Base-by-base conservation (phyloP, 2,888 invertebrate genomes). In the Synanthedon myopaeformis region DNA sequence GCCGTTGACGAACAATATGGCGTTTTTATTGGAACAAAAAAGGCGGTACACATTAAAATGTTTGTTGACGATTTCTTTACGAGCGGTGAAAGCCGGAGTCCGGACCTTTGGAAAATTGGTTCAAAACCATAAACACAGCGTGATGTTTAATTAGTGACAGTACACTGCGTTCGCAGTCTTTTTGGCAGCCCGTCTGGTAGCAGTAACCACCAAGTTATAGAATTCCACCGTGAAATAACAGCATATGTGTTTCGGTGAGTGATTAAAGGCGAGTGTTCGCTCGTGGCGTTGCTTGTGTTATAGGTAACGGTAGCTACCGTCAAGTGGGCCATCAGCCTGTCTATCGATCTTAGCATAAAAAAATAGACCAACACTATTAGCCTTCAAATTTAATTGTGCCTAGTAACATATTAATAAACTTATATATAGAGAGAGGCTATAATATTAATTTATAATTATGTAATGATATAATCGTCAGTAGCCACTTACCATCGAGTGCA, bases 11-110 rank as follows among this genome's bases (percentile, higher is more conserved):
- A 61, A 66, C 70, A 66, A 62, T 69, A 67, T 59, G 62, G 60
- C 61, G 58, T n/a, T 66, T 79, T 82, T 83, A 83, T 80, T 84
- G 72, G 69, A 65, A 77, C 79, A 82, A 84, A 83, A 85, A 84
- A 76, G 59, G 58, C 59, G 61, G 61, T 63, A 68, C 62, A 60
- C 65, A 69, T 74, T 72, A 68, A 66, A 71, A 69, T 69, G 72
- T 72, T 74, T 69, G 74, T 66, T 72, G 79, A 71, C 75, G 66
- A 74, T 73, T 67, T 70, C 65, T 72, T 70, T 66, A 64, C 57
- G 58, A 59, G 60, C 56, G 61, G 63, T 63, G 79, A 80, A 80
- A 79, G 72, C 65, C 60, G 61, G 79, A 80, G 79, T 72, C 64
- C 60, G 61, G 59, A 59, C 59, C 57, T 57, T 53, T 55, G 57